Evolutionary conservation across 2,888 invertebrate species (phyloP).

Genomic region (Eulithis prunata): DNA sequence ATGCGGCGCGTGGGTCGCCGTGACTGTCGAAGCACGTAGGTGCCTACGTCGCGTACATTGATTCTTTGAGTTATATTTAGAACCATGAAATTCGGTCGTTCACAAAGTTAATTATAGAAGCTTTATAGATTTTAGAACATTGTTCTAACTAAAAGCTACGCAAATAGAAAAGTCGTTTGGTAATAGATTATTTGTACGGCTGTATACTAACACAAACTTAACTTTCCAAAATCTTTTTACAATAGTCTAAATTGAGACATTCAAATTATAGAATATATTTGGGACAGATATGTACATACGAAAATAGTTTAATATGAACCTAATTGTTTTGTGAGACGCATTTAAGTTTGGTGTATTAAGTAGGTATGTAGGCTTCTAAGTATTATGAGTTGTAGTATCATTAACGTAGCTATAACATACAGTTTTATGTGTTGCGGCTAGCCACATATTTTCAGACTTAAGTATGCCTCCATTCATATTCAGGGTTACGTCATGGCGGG

Average conservation of each 20-base stretch:
- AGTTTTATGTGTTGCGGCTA: conserved; percentile 31
- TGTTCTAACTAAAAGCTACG: neutral
- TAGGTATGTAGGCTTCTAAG: too few species aligned
- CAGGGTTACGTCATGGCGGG: conserved; percentile 25
- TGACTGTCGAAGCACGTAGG: conserved; percentile 18
- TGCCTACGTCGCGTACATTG: conserved; percentile 25
- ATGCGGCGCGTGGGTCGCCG: conserved; percentile 15
- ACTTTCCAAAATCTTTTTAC: too few species aligned
- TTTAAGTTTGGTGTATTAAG: too few species aligned
- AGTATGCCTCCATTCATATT: conserved; percentile 36
- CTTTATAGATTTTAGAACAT: neutral
- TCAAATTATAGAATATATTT: too few species aligned
- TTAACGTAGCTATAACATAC: conserved; percentile 21
- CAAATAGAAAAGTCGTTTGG: neutral
- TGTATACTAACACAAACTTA: too few species aligned
- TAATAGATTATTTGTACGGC: neutral
- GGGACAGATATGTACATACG: too few species aligned
- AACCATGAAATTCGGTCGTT: conserved; percentile 17
- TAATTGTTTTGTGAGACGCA: too few species aligned
- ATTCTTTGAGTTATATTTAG: conserved; percentile 40
- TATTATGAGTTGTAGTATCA: conserved; percentile 13
- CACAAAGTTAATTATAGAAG: conserved; percentile 33
- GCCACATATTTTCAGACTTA: conserved; percentile 19
- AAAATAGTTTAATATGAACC: too few species aligned
- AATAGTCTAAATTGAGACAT: too few species aligned